phyloP scores from a whole-genome alignment of 2,888 invertebrate species.

The Cataglyphis cursor region DNA sequence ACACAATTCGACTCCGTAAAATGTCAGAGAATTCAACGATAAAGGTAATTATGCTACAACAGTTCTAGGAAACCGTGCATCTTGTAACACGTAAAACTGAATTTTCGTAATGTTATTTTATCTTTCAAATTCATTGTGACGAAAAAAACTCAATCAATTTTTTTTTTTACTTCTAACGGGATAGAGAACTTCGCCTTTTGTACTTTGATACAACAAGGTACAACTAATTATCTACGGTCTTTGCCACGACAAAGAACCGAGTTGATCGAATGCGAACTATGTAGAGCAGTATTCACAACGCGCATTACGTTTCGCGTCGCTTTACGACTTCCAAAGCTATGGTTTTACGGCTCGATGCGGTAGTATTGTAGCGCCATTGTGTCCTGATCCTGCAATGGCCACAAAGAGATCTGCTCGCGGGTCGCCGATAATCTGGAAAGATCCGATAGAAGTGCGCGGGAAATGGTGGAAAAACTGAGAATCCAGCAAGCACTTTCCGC shows the following conservation, averaged over 20 bases:
- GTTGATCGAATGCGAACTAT: conserved; percentile 65
- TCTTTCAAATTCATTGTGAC: not conserved
- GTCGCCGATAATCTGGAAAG: conserved; percentile 71
- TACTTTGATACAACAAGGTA: conserved; percentile 1
- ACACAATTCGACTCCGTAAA: not conserved
- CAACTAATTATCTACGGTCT: conserved; percentile 48
- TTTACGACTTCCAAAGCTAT: conserved; percentile 62
- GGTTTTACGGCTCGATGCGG: conserved; percentile 68
- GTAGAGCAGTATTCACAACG: conserved; percentile 11
- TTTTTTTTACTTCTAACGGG: not conserved
- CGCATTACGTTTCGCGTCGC: conserved; percentile 53
- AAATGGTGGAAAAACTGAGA: conserved; percentile 52
- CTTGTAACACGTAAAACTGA: not conserved
- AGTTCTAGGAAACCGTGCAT: not conserved
- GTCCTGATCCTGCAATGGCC: conserved; percentile 60
- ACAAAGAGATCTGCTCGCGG: conserved; percentile 67
- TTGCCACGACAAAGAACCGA: conserved; percentile 42
- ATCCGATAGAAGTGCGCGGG: conserved; percentile 63
- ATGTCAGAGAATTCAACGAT: not conserved
- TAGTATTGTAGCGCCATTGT: conserved; percentile 66
- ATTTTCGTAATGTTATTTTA: conserved; percentile 13
- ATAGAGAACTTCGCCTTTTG: conserved; percentile 13
- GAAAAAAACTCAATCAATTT: conserved; percentile 24
- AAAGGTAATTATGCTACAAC: not conserved
- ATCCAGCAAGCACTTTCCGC: conserved; percentile 37